Conservation (phyloP, 2,888 invertebrate species). For the Tachina fera region DNA sequence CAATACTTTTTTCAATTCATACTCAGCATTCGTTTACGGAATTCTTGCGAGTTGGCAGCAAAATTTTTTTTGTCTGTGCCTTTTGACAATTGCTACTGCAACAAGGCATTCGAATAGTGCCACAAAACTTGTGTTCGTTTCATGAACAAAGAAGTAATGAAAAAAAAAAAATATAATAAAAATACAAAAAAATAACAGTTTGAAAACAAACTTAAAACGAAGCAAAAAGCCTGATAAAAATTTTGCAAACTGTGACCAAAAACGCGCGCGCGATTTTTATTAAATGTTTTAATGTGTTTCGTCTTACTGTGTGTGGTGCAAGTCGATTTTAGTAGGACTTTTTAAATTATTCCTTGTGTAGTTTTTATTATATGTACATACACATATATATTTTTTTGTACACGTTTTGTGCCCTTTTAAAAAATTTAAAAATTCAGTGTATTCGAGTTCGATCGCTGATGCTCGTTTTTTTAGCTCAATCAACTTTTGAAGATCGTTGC, state of each 20-base stretch:
- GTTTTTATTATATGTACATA: background rate
- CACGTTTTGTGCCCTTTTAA: slow-evolving; percentile 14
- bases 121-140: slow-evolving; percentile 51
- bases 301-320: slow-evolving; percentile 41
- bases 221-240: slow-evolving; percentile 57
- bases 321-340: slow-evolving; percentile 33
- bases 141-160: slow-evolving; percentile 16
- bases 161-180: background rate
- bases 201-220: slow-evolving; percentile 30
- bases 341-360: slow-evolving; percentile 1
- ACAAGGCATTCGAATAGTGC: slow-evolving; percentile 45
- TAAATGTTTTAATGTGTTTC: slow-evolving; percentile 50
- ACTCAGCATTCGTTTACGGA: slow-evolving; percentile 83
- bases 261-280: slow-evolving; percentile 69
- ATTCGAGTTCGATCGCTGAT: slow-evolving; percentile 10
- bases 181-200: slow-evolving; percentile 26
- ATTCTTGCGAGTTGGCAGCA: slow-evolving; percentile 83
- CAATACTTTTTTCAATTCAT: slow-evolving; percentile 81
- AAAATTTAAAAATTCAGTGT: slow-evolving; percentile 33
- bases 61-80: slow-evolving; percentile 77
- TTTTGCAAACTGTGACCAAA: slow-evolving; percentile 70
- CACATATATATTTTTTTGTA: background rate
- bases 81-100: slow-evolving; percentile 59
- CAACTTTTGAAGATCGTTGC: slow-evolving; percentile 29
- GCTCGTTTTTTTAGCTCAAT: background rate